Evolutionary conservation across 1,140 invertebrate genomes (phyloP).

Genomic region (Brachionus sp.): DNA sequence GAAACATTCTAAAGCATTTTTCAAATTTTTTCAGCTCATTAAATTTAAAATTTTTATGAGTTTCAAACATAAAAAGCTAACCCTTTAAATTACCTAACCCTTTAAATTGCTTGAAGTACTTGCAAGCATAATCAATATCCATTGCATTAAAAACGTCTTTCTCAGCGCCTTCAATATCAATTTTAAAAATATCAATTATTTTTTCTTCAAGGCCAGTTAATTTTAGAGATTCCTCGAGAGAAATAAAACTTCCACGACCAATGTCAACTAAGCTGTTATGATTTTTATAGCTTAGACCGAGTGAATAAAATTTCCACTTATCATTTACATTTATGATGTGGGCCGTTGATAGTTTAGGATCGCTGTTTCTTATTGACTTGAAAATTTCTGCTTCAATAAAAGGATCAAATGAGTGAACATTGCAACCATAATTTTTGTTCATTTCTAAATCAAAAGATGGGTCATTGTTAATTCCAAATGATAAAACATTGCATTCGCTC

Average conservation of each 20-base stretch:
- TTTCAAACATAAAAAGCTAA: not conserved
- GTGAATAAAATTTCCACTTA: not conserved
- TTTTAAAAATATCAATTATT: constrained; percentile 5
- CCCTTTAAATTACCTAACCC: too few relatives aligned
- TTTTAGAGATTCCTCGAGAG: not conserved
- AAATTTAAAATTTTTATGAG: not conserved
- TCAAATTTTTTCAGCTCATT: not conserved
- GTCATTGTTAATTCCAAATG: constrained; percentile 5
- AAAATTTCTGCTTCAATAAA: not conserved
- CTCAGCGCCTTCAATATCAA: constrained; percentile 7
- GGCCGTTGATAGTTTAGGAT: not conserved
- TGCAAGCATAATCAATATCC: not conserved
- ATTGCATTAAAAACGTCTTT: not conserved
- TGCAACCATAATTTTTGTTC: not conserved
- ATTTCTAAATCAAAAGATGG: not conserved
- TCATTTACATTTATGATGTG: not conserved
- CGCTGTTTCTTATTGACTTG: not conserved
- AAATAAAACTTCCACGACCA: not conserved
- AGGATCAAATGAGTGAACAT: not conserved
- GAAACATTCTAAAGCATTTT: not conserved
- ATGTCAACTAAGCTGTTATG: not conserved
- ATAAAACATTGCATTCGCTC: not conserved
- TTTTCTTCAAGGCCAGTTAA: not conserved
- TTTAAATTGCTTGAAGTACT: constrained; percentile 6
- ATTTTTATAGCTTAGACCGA: not conserved